Conservation (phyloP, 1,140 invertebrate genomes). For the Drosophila eugracilis region DNA sequence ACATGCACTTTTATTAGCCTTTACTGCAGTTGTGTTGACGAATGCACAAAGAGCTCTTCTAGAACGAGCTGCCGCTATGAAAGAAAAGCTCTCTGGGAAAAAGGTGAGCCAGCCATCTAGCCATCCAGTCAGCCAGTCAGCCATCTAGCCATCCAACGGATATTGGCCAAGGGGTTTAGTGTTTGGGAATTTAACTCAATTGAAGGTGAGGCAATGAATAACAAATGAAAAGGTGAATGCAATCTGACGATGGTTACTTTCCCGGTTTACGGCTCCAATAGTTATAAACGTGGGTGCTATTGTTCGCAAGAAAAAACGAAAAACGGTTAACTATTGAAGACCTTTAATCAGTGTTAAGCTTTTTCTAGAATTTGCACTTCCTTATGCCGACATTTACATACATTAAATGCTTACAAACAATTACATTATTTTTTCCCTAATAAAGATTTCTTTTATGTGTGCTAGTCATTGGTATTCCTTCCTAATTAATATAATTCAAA, state of each 20-base stretch:
- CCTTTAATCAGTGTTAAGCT: slow-evolving; percentile 19
- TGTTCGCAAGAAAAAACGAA: slow-evolving; percentile 2
- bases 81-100: slow-evolving; percentile 7
- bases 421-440: not conserved
- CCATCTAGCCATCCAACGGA: slow-evolving; percentile 39
- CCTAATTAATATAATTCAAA: too few relatives aligned
- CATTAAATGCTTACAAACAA: not conserved
- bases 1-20: slow-evolving; percentile 82
- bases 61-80: slow-evolving; percentile 31
- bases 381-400: not conserved
- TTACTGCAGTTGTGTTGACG: slow-evolving; percentile 75
- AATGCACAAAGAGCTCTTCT: slow-evolving; percentile 59
- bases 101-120: slow-evolving; percentile 32
- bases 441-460: not conserved
- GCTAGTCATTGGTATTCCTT: not conserved
- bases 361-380: not conserved
- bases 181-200: slow-evolving; percentile 59
- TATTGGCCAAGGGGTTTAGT: slow-evolving; percentile 64
- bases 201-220: slow-evolving; percentile 72
- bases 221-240: slow-evolving; percentile 52
- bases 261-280: slow-evolving; percentile 29
- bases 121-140: too few relatives aligned
- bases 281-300: slow-evolving; percentile 23
- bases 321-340: not conserved
- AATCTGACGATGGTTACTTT: slow-evolving; percentile 39